phyloP scores from a whole-genome alignment of 23 tunicate genomes.

The Aplidium turbinatum region DNA sequence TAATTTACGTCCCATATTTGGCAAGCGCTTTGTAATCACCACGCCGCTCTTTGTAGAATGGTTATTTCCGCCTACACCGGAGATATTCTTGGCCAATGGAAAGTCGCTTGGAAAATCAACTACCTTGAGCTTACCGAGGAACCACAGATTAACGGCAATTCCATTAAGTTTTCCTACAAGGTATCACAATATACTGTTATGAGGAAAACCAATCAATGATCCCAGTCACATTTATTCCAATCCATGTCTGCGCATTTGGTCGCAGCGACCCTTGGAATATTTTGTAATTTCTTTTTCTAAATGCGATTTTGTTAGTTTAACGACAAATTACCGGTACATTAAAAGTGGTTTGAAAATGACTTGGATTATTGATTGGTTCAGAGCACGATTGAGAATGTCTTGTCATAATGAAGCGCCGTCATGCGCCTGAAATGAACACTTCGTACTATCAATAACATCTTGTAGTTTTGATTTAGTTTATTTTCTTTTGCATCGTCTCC shows the following conservation, averaged over 20 bases:
- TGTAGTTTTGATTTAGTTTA: too few relatives aligned
- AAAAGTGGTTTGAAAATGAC: not conserved
- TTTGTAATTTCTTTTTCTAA: not conserved
- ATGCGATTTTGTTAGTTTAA: not conserved
- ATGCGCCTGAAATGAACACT: too few relatives aligned
- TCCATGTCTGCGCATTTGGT: not conserved
- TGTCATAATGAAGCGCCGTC: too few relatives aligned
- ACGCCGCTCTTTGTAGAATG: slow-evolving; percentile 33
- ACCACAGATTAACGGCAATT: slow-evolving; percentile 29
- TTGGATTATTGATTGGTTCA: too few relatives aligned
- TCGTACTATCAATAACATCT: too few relatives aligned
- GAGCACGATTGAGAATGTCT: too few relatives aligned
- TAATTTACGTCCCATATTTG: too few relatives aligned
- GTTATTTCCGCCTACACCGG: slow-evolving; percentile 72
- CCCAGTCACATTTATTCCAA: too few relatives aligned
- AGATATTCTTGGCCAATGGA: slow-evolving; percentile 84
- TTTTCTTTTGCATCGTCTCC: too few relatives aligned
- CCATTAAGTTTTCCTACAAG: slow-evolving; percentile 50
- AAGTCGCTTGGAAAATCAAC: slow-evolving; percentile 58
- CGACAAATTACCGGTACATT: not conserved
- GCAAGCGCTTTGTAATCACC: too few relatives aligned
- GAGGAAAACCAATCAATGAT: not conserved
- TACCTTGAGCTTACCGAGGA: slow-evolving; percentile 51
- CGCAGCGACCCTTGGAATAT: not conserved
- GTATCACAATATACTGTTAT: not conserved